A percentile compares a stretch with the other conserved stretches of the same genome.
These are phyloP conservation scores for Chaetorhynchus papuensis DNA, from an alignment of 2,113 vertebrate genomes.

Conservation along the genomic window DNA sequence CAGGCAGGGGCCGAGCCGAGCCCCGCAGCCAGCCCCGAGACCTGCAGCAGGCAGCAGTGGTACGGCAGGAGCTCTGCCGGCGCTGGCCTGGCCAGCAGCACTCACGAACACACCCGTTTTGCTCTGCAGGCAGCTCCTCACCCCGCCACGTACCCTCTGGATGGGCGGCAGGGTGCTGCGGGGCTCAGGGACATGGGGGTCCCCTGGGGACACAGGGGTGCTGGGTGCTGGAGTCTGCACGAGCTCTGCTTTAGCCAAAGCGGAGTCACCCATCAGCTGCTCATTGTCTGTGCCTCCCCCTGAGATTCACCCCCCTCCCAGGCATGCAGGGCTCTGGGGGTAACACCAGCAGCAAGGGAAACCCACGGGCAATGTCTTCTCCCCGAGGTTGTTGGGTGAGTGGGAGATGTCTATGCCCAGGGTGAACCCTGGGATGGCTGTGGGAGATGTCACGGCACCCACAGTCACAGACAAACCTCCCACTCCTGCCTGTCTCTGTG, in stretches of 20 bases:
- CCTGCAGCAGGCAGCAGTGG: not conserved
- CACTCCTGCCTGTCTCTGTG: accelerated
- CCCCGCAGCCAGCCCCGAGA: not conserved
- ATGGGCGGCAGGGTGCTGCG: not conserved
- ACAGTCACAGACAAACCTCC: not conserved
- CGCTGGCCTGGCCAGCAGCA: accelerated
- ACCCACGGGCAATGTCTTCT: not conserved
- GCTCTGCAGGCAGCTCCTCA: not conserved
- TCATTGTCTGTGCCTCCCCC: not conserved
- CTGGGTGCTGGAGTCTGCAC: accelerated
- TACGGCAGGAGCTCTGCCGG: not conserved
- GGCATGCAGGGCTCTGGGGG: not conserved
- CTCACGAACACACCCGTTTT: accelerated
- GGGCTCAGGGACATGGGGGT: not conserved
- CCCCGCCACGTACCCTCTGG: accelerated
- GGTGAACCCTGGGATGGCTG: too few species aligned
- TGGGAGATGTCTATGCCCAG: too few species aligned
- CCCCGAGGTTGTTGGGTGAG: not conserved
- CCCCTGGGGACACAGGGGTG: not conserved
- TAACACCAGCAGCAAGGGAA: not conserved
- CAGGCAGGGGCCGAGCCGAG: not conserved
- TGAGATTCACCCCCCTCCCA: not conserved
- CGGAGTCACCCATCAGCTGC: not conserved
- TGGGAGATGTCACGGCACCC: accelerated
- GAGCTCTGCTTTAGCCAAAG: not conserved